These are phyloP conservation scores for Gortyna flavago DNA, from an alignment of 2,888 invertebrate species.

Conservation along the genomic window DNA sequence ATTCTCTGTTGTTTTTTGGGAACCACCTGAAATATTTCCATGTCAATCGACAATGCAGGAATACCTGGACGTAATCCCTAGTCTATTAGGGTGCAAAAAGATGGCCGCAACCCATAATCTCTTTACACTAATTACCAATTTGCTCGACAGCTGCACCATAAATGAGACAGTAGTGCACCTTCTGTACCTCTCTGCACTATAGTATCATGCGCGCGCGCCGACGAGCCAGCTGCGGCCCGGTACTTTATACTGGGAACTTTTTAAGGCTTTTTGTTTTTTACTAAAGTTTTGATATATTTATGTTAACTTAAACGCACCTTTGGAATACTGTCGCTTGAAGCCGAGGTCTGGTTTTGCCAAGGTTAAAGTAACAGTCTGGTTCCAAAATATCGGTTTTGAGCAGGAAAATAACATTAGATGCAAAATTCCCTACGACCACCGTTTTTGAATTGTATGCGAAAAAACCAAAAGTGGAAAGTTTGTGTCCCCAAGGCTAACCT, in stretches of 20 bases:
- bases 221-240: conserved; percentile 55
- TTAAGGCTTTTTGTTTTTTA: conserved; percentile 63
- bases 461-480: no score
- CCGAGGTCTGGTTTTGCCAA: not conserved
- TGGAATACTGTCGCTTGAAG: conserved; percentile 31
- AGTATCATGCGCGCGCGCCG: conserved; percentile 53
- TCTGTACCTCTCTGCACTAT: conserved; percentile 23
- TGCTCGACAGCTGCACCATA: conserved; percentile 12
- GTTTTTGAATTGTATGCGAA: no score
- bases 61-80: not conserved
- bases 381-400: not conserved
- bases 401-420: not conserved
- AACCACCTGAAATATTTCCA: not conserved
- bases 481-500: no score
- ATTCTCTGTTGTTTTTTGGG: not conserved
- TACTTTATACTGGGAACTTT: conserved; percentile 60
- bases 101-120: not conserved
- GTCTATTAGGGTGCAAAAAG: not conserved
- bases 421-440: not conserved
- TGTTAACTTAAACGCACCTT: conserved; percentile 49
- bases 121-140: not conserved
- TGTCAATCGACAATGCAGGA: not conserved
- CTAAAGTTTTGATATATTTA: conserved; percentile 59
- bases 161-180: conserved; percentile 12
- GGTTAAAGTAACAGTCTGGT: conserved; percentile 3